Evolutionary conservation across 2,888 invertebrate species (phyloP).

Genomic region (Tridacna crocea): DNA sequence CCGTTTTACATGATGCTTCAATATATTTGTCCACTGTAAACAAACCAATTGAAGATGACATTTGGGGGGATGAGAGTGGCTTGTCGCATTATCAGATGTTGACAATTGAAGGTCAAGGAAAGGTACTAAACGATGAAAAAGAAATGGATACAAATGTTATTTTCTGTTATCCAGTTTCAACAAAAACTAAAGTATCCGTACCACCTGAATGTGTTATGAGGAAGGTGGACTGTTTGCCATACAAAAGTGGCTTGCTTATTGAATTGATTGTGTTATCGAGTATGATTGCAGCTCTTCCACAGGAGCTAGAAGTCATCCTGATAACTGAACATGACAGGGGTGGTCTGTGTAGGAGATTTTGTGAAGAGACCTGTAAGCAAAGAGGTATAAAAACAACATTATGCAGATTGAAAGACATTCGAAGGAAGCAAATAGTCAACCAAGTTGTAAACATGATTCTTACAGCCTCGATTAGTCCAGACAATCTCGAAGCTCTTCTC

Average conservation of each 20-base stretch:
- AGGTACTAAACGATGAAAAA: neutral
- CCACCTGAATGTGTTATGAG: neutral
- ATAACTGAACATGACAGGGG: too few relatives aligned
- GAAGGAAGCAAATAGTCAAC: too few relatives aligned
- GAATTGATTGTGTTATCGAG: too few relatives aligned
- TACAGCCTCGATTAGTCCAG: too few relatives aligned
- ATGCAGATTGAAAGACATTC: too few relatives aligned
- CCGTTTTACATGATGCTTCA: neutral
- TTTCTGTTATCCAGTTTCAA: neutral
- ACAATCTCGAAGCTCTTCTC: too few relatives aligned
- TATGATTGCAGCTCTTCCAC: too few relatives aligned
- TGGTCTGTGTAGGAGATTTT: too few relatives aligned
- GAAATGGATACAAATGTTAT: neutral
- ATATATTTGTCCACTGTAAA: neutral
- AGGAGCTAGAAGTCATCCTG: too few relatives aligned
- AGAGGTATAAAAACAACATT: too few relatives aligned
- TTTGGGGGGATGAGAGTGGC: neutral
- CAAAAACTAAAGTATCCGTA: neutral
- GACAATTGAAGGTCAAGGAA: neutral
- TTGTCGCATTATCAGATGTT: neutral
- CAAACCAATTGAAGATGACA: neutral
- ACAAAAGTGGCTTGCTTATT: neutral
- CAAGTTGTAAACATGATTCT: too few relatives aligned
- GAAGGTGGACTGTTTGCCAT: neutral
- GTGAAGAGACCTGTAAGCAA: too few relatives aligned